phyloP scores from a whole-genome alignment of 2,888 invertebrate genomes.

The Azorinus chamasolen region DNA sequence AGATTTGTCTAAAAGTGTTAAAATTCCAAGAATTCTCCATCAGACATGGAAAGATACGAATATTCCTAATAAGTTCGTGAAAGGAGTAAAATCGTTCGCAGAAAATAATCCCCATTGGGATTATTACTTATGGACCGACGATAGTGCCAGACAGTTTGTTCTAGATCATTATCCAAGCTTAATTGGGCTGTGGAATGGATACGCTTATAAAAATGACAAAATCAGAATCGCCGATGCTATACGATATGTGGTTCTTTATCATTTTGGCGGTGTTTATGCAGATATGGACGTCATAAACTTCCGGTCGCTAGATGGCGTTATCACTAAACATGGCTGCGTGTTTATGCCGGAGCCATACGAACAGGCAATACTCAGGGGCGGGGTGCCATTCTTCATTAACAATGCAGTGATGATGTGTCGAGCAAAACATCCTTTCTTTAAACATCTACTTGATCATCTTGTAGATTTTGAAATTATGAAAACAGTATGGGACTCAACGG shows the following conservation, averaged over 20 bases:
- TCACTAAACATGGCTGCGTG: conserved; percentile 25
- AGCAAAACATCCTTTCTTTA: conserved; percentile 31
- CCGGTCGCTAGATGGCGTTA: conserved; percentile 28
- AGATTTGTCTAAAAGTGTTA: not conserved
- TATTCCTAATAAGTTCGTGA: conserved; percentile 15
- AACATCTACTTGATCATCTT: conserved; percentile 19
- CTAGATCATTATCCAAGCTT: conserved; percentile 23
- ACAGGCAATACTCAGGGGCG: conserved; percentile 8
- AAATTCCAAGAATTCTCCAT: conserved; percentile 31
- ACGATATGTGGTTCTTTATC: conserved; percentile 33
- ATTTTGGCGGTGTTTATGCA: conserved; percentile 36
- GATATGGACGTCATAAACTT: conserved; percentile 45
- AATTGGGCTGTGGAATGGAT: conserved; percentile 17
- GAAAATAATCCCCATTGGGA: conserved; percentile 32
- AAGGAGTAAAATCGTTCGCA: conserved; percentile 17
- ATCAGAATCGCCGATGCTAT: conserved; percentile 20
- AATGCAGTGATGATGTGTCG: conserved; percentile 34
- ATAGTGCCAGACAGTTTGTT: conserved; percentile 18
- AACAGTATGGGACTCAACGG: not conserved
- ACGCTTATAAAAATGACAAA: conserved; percentile 1
- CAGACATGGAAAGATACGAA: conserved; percentile 22
- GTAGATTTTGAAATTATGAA: not conserved
- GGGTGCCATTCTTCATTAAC: conserved; percentile 12
- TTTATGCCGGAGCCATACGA: conserved; percentile 33
- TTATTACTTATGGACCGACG: conserved; percentile 39